Conservation (phyloP, 2,113 vertebrate genomes). For the Lophius piscatorius region DNA sequence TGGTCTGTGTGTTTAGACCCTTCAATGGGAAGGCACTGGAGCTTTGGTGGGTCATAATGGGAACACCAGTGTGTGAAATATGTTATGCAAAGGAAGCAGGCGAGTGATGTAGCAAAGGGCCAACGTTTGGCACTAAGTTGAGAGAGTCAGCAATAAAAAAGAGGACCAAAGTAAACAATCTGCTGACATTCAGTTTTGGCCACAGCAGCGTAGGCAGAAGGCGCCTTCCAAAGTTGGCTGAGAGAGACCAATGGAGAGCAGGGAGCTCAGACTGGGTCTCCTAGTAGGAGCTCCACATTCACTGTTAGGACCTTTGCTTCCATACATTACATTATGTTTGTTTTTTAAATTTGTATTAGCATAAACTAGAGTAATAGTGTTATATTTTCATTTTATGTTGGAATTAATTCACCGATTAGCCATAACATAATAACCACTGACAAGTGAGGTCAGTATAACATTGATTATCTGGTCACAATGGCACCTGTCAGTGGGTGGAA, state of each 20-base stretch:
- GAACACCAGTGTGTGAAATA: conserved; percentile 79
- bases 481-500: no score
- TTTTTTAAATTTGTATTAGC: no score
- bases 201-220: conserved; percentile 23
- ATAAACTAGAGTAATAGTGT: no score
- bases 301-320: no score
- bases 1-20: conserved; percentile 73
- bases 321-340: no score
- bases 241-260: conserved; percentile 25
- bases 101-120: conserved; percentile 55
- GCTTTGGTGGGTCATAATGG: conserved; percentile 69
- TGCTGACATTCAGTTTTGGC: conserved; percentile 53
- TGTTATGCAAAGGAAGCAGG: conserved; percentile 74
- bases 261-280: conserved; percentile 14
- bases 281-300: neutral
- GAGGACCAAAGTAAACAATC: conserved; percentile 66
- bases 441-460: no score
- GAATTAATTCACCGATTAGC: no score
- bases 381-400: no score
- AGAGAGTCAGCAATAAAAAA: conserved; percentile 70
- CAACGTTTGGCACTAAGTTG: conserved; percentile 65
- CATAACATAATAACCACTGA: no score
- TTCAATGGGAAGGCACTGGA: conserved; percentile 58
- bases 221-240: conserved; percentile 35
- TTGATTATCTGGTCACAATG: no score